These are phyloP conservation scores for Steatornis caripensis DNA, from an alignment of 2,113 vertebrate genomes.

Conservation along the genomic window DNA sequence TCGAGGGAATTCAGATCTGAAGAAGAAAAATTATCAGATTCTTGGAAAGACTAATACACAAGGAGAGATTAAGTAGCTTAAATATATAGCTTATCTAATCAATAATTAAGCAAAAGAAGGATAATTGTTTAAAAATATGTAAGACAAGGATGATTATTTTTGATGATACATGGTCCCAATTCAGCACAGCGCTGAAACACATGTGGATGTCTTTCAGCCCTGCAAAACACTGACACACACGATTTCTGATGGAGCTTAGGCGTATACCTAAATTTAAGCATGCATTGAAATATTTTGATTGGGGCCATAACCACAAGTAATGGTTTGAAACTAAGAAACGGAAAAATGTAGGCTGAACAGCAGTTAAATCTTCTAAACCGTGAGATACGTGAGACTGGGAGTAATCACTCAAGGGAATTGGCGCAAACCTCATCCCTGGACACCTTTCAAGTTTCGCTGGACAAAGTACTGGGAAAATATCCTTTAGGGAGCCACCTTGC, in stretches of 20 bases:
- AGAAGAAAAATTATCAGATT: not conserved
- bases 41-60: slow-evolving; percentile 4
- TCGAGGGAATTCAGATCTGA: not conserved
- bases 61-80: slow-evolving; percentile 3
- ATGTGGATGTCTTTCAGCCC: not conserved
- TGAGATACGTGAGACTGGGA: not conserved
- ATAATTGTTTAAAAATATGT: slow-evolving; percentile 27
- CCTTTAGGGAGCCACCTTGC: not conserved
- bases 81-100: slow-evolving; percentile 31
- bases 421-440: slow-evolving; percentile 29
- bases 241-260: not conserved
- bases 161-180: not conserved
- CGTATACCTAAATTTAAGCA: not conserved
- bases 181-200: not conserved
- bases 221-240: not conserved
- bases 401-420: slow-evolving; percentile 35
- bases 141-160: slow-evolving; percentile 16
- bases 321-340: slow-evolving; percentile 16
- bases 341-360: slow-evolving; percentile 15
- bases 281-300: not conserved
- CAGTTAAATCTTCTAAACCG: not conserved
- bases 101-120: slow-evolving; percentile 12
- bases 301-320: not conserved
- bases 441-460: slow-evolving; percentile 6
- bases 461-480: not conserved